Evolutionary conservation across 2,797 vertebrate genomes (phyloP).

Genomic region (Diglossa cyanea): DNA sequence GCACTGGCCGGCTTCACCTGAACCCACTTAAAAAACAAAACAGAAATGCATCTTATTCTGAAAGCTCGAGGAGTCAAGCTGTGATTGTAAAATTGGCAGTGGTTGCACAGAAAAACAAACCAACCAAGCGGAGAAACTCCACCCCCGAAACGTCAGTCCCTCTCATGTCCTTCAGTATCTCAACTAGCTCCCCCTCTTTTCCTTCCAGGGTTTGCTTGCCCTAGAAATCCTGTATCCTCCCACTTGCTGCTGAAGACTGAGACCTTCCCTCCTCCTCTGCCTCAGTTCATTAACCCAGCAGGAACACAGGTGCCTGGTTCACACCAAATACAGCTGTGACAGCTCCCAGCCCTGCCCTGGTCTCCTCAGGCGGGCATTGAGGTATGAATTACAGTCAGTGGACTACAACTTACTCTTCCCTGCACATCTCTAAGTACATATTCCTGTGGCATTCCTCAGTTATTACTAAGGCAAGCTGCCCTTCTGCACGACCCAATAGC

Average conservation of each 20-base stretch:
- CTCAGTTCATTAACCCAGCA: neutral
- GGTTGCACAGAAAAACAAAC: neutral
- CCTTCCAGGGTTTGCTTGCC: neutral
- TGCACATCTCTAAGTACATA: neutral
- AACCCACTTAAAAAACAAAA: constrained; percentile 11
- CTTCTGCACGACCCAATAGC: neutral
- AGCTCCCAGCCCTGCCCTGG: neutral
- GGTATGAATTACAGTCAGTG: neutral
- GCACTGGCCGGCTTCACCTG: neutral
- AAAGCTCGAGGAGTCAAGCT: constrained; percentile 5
- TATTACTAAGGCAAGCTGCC: neutral
- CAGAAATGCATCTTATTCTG: neutral
- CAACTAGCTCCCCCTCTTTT: neutral
- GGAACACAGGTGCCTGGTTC: neutral
- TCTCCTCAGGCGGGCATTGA: neutral
- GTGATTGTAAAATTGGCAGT: neutral
- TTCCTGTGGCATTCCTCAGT: neutral
- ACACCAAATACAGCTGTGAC: neutral
- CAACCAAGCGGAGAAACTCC: neutral
- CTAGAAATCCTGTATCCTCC: neutral
- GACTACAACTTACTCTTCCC: neutral
- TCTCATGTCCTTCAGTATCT: neutral
- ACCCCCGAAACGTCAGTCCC: neutral
- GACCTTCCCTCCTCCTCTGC: neutral
- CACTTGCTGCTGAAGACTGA: neutral